These are phyloP conservation scores for Chiloscyllium plagiosum DNA, from an alignment of 2,113 vertebrate genomes.

Conservation along the genomic window DNA sequence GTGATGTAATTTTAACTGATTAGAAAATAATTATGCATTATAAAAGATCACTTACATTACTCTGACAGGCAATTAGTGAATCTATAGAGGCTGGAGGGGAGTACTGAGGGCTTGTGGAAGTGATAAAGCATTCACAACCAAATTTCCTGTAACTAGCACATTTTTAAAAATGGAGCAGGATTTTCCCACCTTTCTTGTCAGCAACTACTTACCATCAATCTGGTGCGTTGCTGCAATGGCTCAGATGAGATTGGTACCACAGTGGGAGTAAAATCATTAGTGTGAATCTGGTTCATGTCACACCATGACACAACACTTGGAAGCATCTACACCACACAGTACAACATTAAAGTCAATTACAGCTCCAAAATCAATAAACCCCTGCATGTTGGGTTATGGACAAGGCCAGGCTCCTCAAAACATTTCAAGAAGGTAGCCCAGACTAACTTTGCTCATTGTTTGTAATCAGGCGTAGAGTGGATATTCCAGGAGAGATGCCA, in stretches of 20 bases:
- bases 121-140: not conserved
- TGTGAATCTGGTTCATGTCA: not conserved
- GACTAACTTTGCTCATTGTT: too few relatives aligned
- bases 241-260: not conserved
- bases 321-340: not conserved
- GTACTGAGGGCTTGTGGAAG: not conserved
- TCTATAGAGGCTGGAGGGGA: not conserved
- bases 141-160: not conserved
- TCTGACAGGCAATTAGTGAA: not conserved
- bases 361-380: not conserved
- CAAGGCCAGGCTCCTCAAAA: too few relatives aligned
- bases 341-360: not conserved
- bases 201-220: not conserved
- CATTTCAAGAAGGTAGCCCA: too few relatives aligned
- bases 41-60: not conserved
- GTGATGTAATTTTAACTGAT: not conserved
- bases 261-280: not conserved
- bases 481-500: too few relatives aligned
- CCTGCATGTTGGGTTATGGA: not conserved
- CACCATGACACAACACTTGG: not conserved
- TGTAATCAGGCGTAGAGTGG: too few relatives aligned
- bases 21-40: slow-evolving; percentile 8
- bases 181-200: not conserved
- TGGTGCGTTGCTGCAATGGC: not conserved
- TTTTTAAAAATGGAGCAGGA: not conserved